These are phyloP conservation scores for Drosophila paramelanica DNA, from an alignment of 2,888 invertebrate genomes.

Conservation along the genomic window DNA sequence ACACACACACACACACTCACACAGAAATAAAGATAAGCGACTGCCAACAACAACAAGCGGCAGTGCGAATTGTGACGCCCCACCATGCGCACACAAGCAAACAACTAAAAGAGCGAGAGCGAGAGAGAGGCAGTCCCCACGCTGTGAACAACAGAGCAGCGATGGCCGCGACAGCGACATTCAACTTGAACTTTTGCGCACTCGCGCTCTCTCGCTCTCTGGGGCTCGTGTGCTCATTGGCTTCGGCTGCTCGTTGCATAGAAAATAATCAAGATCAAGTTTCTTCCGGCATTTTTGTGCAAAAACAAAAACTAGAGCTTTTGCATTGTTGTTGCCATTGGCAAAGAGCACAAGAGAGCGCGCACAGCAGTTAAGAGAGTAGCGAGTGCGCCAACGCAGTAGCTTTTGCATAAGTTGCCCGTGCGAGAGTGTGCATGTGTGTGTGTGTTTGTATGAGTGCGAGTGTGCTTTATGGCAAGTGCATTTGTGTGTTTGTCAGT, in stretches of 20 bases:
- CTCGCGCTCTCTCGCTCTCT: constrained; percentile 31
- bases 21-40: constrained; percentile 7
- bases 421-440: background rate
- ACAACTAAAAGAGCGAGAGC: constrained; percentile 20
- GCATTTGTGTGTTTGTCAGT: constrained; percentile 65
- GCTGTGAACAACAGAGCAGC: constrained; percentile 26
- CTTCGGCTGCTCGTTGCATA: constrained; percentile 45
- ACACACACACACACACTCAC: constrained; percentile 21
- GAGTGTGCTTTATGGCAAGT: constrained; percentile 58
- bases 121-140: constrained; percentile 19
- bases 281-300: constrained; percentile 79
- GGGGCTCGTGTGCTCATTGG: constrained; percentile 39
- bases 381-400: constrained; percentile 35
- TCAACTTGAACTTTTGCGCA: constrained; percentile 82
- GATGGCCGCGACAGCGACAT: constrained; percentile 70
- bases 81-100: constrained; percentile 37
- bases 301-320: constrained; percentile 70
- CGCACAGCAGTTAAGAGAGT: constrained; percentile 27
- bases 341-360: constrained; percentile 33
- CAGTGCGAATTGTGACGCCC: constrained; percentile 67
- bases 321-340: constrained; percentile 23
- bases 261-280: constrained; percentile 82
- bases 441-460: constrained; percentile 9
- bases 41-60: constrained; percentile 38
- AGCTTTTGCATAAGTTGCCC: constrained; percentile 47